Percentiles rank a stretch among this genome's conserved stretches.
These are phyloP conservation scores for Cerastoderma edule DNA, from an alignment of 2,888 invertebrate species.

Conservation along the genomic window DNA sequence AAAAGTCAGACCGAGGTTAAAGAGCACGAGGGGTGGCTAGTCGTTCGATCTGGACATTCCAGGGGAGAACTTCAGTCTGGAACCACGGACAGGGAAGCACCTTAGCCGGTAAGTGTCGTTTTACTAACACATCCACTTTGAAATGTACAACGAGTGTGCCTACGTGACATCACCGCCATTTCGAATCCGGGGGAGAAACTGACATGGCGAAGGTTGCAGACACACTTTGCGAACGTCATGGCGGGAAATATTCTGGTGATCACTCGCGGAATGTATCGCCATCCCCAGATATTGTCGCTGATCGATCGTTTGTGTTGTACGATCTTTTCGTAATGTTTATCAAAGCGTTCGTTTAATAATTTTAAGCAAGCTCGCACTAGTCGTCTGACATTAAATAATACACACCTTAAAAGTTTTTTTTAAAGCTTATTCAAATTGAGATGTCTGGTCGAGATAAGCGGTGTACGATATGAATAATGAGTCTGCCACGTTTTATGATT, in stretches of 20 bases:
- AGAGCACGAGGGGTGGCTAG: conserved; percentile 23
- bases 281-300: too few species aligned
- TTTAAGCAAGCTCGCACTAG: too few species aligned
- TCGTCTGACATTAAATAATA: too few species aligned
- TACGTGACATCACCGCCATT: background rate
- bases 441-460: conserved; percentile 20
- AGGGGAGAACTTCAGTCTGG: background rate
- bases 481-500: conserved; percentile 8
- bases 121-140: background rate
- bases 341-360: too few species aligned
- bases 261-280: too few species aligned
- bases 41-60: background rate
- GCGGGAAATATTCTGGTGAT: conserved; percentile 20
- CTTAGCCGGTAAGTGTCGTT: background rate
- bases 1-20: conserved; percentile 24
- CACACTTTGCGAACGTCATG: background rate
- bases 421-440: conserved; percentile 8
- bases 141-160: background rate
- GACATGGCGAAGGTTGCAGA: conserved; percentile 8
- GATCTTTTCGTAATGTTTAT: too few species aligned
- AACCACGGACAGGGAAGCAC: background rate
- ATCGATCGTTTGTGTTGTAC: too few species aligned
- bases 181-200: background rate
- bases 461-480: conserved; percentile 8
- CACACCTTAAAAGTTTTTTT: too few species aligned